phyloP scores from a whole-genome alignment of 2,797 vertebrate genomes.

The Podargus strigoides region DNA sequence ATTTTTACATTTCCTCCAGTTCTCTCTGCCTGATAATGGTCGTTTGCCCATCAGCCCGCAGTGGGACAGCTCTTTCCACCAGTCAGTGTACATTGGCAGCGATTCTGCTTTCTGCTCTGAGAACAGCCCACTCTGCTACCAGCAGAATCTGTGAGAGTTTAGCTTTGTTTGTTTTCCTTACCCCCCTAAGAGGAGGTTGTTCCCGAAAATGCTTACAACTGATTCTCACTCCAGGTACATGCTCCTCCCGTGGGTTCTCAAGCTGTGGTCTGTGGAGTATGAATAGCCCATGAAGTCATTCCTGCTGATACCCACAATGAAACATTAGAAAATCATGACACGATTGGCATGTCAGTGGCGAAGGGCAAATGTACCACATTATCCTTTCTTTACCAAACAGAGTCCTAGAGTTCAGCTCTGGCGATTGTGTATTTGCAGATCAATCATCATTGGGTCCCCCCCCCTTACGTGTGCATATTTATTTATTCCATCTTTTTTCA shows the following conservation, averaged over 20 bases:
- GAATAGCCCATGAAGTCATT: background rate
- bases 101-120: constrained; percentile 17
- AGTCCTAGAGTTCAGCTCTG: background rate
- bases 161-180: constrained; percentile 15
- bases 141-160: constrained; percentile 13
- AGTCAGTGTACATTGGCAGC: constrained; percentile 49
- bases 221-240: constrained; percentile 46
- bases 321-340: background rate
- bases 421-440: background rate
- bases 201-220: background rate
- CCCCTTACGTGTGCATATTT: background rate
- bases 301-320: background rate
- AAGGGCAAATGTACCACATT: background rate
- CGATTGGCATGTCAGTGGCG: background rate
- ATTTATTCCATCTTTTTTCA: background rate
- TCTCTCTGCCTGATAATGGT: constrained; percentile 32
- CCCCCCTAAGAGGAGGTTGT: constrained; percentile 6
- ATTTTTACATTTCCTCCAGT: constrained; percentile 32
- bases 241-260: background rate
- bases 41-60: background rate
- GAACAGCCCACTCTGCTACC: constrained; percentile 20
- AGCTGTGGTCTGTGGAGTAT: constrained; percentile 30
- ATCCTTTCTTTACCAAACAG: background rate
- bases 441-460: background rate
- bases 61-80: constrained; percentile 15